Conservation (phyloP, 2,113 vertebrate genomes). For the Trochalopteron elliotii region DNA sequence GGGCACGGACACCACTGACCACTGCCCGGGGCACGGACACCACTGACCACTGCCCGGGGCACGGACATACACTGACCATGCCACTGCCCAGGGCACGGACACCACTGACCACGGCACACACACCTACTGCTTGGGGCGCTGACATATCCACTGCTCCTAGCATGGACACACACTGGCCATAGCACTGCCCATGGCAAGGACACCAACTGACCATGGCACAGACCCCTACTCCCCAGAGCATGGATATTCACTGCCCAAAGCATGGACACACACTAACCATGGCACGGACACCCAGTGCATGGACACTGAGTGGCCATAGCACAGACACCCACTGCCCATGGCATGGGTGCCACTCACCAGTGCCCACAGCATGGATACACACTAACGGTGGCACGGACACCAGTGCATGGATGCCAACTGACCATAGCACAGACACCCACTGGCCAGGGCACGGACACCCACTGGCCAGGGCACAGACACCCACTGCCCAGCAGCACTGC, state of each 20-base stretch:
- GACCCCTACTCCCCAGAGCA: too few relatives aligned
- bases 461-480: background rate
- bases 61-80: background rate
- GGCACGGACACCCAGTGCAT: too few relatives aligned
- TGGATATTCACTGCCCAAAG: background rate
- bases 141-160: background rate
- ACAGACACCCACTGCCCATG: background rate
- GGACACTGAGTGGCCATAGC: background rate
- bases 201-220: background rate
- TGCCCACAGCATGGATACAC: accelerated
- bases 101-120: too few relatives aligned
- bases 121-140: background rate
- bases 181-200: background rate
- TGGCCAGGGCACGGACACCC: background rate
- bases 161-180: accelerated
- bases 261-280: background rate
- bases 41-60: too few relatives aligned
- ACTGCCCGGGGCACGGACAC: background rate
- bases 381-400: background rate
- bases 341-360: background rate
- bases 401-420: background rate
- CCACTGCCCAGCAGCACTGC: background rate
- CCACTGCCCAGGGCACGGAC: too few relatives aligned
- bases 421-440: background rate
- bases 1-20: background rate